Percentiles rank a stretch among this genome's conserved stretches.
Conservation (phyloP, 2,797 vertebrate species). For the Paramormyrops hopkinsi region DNA sequence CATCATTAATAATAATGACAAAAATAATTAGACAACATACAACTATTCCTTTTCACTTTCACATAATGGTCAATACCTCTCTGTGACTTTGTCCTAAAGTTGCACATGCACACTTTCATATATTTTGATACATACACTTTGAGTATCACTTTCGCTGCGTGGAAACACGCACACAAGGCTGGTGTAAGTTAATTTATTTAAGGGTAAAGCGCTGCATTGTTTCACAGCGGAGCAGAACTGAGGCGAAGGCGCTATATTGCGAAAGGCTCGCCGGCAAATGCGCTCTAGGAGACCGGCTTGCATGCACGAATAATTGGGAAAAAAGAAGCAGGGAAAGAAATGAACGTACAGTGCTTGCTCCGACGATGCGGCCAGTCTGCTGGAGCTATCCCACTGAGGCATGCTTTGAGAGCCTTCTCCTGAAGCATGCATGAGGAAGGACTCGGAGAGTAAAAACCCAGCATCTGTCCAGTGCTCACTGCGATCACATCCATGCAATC, state of each 20-base stretch:
- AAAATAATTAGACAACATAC: neutral
- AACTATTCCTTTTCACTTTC: neutral
- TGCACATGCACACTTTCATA: neutral
- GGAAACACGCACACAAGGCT: neutral
- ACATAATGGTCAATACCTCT: neutral
- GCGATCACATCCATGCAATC: slow-evolving; percentile 88
- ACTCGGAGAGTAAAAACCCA: slow-evolving; percentile 82
- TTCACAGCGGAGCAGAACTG: neutral
- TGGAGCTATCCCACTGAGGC: slow-evolving; percentile 83
- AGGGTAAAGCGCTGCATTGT: neutral
- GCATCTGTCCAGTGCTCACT: slow-evolving; percentile 77
- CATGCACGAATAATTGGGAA: neutral
- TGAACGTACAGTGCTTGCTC: slow-evolving; percentile 86
- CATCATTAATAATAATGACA: neutral
- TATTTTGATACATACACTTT: neutral
- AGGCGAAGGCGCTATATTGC: neutral
- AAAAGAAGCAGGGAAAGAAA: slow-evolving; percentile 22
- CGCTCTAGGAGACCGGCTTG: neutral
- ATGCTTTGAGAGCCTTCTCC: slow-evolving; percentile 77
- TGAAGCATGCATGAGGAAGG: slow-evolving; percentile 75
- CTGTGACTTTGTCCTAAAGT: neutral
- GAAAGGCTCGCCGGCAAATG: neutral
- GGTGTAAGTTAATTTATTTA: neutral
- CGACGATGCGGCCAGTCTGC: slow-evolving; percentile 79
- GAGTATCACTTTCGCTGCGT: neutral